A percentile compares a stretch with the other conserved stretches of the same genome.
These are phyloP conservation scores for Chloropsis cyanopogon DNA, from an alignment of 2,113 vertebrate genomes.

Conservation along the genomic window DNA sequence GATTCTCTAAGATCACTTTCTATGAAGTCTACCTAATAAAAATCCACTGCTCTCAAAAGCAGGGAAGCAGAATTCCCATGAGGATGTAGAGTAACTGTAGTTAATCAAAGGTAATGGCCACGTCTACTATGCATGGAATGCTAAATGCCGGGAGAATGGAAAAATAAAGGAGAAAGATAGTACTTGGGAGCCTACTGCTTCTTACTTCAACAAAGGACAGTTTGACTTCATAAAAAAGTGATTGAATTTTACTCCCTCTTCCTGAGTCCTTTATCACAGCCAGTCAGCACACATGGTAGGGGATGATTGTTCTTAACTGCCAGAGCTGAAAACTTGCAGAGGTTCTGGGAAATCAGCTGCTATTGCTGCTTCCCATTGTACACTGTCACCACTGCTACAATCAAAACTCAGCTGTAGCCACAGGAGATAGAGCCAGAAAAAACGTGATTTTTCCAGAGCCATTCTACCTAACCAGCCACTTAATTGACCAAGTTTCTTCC, in stretches of 20 bases:
- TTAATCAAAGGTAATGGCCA: constrained; percentile 27
- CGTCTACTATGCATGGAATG: not conserved
- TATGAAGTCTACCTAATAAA: not conserved
- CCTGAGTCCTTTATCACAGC: not conserved
- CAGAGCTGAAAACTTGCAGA: not conserved
- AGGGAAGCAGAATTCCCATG: not conserved
- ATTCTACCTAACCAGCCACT: not conserved
- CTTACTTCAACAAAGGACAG: constrained; percentile 6
- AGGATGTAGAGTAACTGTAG: not conserved
- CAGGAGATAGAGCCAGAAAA: not conserved
- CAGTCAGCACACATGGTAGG: not conserved
- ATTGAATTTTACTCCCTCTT: constrained; percentile 4
- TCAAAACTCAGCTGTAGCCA: not conserved
- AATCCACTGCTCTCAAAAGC: constrained; percentile 9
- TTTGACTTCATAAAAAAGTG: not conserved
- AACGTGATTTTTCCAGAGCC: not conserved
- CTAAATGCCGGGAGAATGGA: not conserved
- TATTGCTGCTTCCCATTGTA: not conserved
- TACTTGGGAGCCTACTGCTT: not conserved
- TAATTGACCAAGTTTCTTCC: not conserved
- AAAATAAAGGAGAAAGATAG: not conserved
- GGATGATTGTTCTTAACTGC: not conserved
- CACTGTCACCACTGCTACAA: not conserved
- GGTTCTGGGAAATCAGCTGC: constrained; percentile 8
- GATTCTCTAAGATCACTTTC: not conserved